Evolutionary conservation across 2,797 vertebrate species (phyloP), one percentile per base, ranked within the genome.

Genomic region (Poecile montanus): DNA sequence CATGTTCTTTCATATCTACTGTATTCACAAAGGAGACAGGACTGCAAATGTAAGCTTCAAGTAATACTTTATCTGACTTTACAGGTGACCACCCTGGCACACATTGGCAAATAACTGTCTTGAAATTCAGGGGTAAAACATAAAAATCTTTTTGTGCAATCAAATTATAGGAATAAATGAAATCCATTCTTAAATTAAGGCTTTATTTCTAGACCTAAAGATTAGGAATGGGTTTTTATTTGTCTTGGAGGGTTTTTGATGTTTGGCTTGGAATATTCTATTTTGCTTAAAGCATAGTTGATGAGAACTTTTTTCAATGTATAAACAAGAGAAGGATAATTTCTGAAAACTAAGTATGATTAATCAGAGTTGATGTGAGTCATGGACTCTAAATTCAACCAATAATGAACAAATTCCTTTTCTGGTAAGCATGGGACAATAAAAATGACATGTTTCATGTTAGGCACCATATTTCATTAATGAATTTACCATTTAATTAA

Each of bases 11-110:
- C 42, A 77, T 20, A 89, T 66, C 56, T 73, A 56, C 78, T 1
- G 6, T 53, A 45, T 77, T 91, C 86, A 88, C n/a, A 27, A 92
- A 71, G 45, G 57, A 36, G 68, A 27, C 73, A 44, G 23, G 48
- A 82, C 72, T 94, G 62, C 23, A 90, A 36, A 77, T 40, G 40
- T 72, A 88, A 93, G 6, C 32, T 89, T 78, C 62, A 93, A 89
- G n/a, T 68, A 81, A 48, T n/a, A n/a, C 17, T 79, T 34, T 76
- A 86, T 29, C 42, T 75, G 44, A 50, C 62, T 92, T 94, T 81
- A 88, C 27, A 87, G 76, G 14, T 63, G 82, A 47, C 36, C 34
- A 57, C 12, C 88, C 95, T 61, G 54, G 78, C 54, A 68, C 60
- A 78, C 27, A n/a, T 65, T 68, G 89, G 62, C 11, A 92, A 95